phyloP scores from a whole-genome alignment of 2,797 vertebrate species.

The Smutsia temminckii region DNA sequence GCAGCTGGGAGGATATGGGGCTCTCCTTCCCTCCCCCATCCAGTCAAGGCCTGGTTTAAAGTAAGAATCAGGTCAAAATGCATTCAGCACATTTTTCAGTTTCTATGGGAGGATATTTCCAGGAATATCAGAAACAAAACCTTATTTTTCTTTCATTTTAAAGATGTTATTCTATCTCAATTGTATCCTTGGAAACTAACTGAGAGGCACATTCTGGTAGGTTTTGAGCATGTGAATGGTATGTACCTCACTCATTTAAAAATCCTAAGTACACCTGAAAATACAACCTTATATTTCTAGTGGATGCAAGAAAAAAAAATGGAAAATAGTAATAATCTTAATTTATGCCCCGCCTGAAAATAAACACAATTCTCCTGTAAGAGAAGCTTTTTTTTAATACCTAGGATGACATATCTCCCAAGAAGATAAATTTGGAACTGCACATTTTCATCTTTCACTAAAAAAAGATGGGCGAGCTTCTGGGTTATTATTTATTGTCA shows the following conservation, averaged over 20 bases:
- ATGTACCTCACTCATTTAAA: not conserved
- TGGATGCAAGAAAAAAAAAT: not conserved
- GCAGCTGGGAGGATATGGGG: not conserved
- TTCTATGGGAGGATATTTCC: slow-evolving; percentile 48
- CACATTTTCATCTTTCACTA: slow-evolving; percentile 16
- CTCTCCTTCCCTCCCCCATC: not conserved
- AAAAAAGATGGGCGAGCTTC: not conserved
- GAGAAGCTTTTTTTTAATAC: not conserved
- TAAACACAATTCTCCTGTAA: not conserved
- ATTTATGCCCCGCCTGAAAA: slow-evolving; percentile 10
- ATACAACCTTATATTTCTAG: not conserved
- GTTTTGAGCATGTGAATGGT: not conserved
- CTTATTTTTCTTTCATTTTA: slow-evolving; percentile 46
- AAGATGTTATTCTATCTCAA: not conserved
- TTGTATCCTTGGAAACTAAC: not conserved
- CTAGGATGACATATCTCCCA: not conserved
- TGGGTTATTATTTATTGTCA: slow-evolving; percentile 34
- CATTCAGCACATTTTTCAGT: slow-evolving; percentile 30
- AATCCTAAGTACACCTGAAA: slow-evolving; percentile 34
- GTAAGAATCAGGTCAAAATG: slow-evolving; percentile 69
- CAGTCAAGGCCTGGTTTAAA: slow-evolving; percentile 66
- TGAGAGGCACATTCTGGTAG: not conserved
- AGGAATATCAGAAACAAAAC: slow-evolving; percentile 61
- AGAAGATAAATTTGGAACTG: slow-evolving; percentile 5
- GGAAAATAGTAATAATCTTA: slow-evolving; percentile 31